phyloP scores from a whole-genome alignment of 2,113 vertebrate species.

The Hiodon tergisus region DNA sequence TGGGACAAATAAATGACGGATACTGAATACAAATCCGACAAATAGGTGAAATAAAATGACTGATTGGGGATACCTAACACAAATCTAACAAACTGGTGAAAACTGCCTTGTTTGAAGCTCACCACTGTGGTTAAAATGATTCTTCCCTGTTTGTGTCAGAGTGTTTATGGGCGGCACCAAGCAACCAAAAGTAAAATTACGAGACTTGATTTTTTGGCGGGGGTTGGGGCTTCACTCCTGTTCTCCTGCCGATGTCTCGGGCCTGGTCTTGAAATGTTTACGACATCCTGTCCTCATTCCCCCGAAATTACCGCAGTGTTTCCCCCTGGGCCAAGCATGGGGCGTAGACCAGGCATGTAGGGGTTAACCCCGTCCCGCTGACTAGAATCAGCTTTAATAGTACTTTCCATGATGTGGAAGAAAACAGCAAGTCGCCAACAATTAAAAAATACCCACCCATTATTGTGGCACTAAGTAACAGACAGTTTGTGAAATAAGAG shows the following conservation, averaged over 20 bases:
- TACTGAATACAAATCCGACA: too few species aligned
- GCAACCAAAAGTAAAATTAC: conserved; percentile 26
- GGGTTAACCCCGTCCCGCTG: conserved; percentile 28
- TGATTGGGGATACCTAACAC: conserved; percentile 24
- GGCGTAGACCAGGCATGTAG: not conserved
- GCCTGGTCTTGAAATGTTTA: not conserved
- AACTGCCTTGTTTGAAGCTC: conserved; percentile 4
- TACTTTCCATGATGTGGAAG: conserved; percentile 35
- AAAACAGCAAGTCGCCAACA: conserved; percentile 24
- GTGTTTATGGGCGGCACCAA: conserved; percentile 31
- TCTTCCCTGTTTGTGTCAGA: not conserved
- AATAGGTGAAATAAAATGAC: conserved; percentile 17
- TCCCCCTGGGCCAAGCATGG: not conserved
- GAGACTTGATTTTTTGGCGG: conserved; percentile 6
- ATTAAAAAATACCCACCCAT: not conserved
- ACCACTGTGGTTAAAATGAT: not conserved
- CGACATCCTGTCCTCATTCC: not conserved
- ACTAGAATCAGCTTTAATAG: conserved; percentile 24
- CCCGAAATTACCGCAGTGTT: not conserved
- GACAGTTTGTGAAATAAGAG: not conserved
- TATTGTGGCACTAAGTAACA: not conserved
- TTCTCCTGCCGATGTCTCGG: not conserved
- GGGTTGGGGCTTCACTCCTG: not conserved
- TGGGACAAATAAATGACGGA: too few species aligned
- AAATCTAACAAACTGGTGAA: conserved; percentile 17